phyloP scores from a whole-genome alignment of 2,888 invertebrate species.

The Scaeva pyrastri region DNA sequence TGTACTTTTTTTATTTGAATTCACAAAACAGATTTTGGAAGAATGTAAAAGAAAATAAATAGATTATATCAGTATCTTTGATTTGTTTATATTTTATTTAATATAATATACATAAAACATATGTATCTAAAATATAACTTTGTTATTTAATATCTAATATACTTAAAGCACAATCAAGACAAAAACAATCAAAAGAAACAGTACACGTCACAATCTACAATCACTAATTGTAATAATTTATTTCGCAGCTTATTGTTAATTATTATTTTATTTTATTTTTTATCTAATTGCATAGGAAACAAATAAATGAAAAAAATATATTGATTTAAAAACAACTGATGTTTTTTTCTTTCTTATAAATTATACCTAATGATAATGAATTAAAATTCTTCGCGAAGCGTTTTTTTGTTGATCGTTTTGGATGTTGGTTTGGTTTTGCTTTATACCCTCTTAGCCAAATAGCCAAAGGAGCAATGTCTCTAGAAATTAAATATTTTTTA shows the following conservation, averaged over 20 bases:
- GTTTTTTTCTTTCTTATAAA: slow-evolving; percentile 25
- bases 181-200: slow-evolving; percentile 46
- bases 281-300: slow-evolving; percentile 74
- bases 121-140: slow-evolving; percentile 46
- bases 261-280: slow-evolving; percentile 74
- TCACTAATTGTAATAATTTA: slow-evolving; percentile 76
- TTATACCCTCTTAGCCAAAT: no score
- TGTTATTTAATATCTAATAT: slow-evolving; percentile 76
- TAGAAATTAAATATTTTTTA: no score
- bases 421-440: neutral
- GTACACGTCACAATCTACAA: slow-evolving; percentile 75
- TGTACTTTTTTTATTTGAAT: slow-evolving; percentile 32
- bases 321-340: slow-evolving; percentile 54
- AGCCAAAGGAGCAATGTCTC: no score
- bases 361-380: no score
- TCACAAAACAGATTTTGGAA: slow-evolving; percentile 23
- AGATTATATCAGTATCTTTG: slow-evolving; percentile 30
- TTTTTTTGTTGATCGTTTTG: neutral
- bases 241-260: slow-evolving; percentile 76
- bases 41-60: neutral
- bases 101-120: neutral
- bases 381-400: neutral
- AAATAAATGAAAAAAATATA: slow-evolving; percentile 68
- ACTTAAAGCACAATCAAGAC: slow-evolving; percentile 75
- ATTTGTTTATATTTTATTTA: slow-evolving; percentile 55